Base-by-base conservation (phyloP, 2,888 invertebrate species). In the Phytoseiulus persimilis region DNA sequence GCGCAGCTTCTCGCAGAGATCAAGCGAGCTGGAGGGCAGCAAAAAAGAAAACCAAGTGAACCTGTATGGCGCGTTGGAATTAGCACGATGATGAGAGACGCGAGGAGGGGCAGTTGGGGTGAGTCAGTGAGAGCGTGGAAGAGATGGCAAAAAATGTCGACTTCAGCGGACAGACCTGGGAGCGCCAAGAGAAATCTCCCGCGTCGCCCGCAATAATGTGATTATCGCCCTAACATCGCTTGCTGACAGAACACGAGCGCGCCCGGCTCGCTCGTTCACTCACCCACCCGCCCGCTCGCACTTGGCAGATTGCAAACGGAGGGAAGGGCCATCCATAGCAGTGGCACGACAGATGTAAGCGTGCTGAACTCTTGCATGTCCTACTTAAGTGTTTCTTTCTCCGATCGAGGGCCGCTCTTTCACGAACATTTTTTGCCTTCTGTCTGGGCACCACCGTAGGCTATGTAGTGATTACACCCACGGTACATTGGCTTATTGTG, bases 121-220 rank as follows among this genome's bases (percentile, higher is more conserved):
- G 65, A 65, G 65, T 65, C 23, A 65, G 28, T 65, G 23, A 14
- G 65, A 65, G 39, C 9, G 39, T 39, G 23, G 65, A 65, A 28
- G 65, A 65, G 65, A 65, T 65, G 65, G 65, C 65, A 65, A 65
- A 65, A 65, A 65, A 65, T 65, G 65, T 65, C 65, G 65, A 65
- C 65, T 65, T 65, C 18, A 23, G 65, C 65, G 65, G 23, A 14
- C 65, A 65, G 65, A 65, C 65, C 65, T 23, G 65, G 65, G 65
- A 65, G 65, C 28, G 65, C 18, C 65, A 18, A 65, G 28, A 3
- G 65, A 65, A 65, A 65, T 65, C 65, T 65, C 65, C 65, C 65
- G 65, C 65, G 1, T 65, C 65, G 18, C 65, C 65, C 65, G 65
- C 65, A 65, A 65, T 65, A 65, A 65, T 65, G 65, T 65, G 65